phyloP scores from a whole-genome alignment of 2,888 invertebrate genomes.

The Caenorhabditis uteleia region DNA sequence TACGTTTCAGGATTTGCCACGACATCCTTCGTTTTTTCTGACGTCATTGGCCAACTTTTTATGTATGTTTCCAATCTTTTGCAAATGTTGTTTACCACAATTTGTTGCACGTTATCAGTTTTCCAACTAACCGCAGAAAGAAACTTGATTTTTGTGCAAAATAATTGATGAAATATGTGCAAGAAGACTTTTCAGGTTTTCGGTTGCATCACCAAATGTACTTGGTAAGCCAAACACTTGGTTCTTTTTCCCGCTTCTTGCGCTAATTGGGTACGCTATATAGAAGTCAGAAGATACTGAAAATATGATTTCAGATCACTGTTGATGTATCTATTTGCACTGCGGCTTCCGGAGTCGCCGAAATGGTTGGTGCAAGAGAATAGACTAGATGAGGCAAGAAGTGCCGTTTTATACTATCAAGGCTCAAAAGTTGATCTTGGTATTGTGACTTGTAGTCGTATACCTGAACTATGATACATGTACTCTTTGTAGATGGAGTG shows the following conservation, averaged over 20 bases:
- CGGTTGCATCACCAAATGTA: slow-evolving; percentile 7
- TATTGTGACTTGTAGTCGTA: too few relatives aligned
- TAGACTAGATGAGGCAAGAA: slow-evolving; percentile 3
- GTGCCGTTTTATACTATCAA: slow-evolving; percentile 4
- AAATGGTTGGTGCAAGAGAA: slow-evolving; percentile 7
- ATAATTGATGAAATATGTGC: neutral
- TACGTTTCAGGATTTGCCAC: slow-evolving; percentile 12
- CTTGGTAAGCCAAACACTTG: slow-evolving; percentile 9
- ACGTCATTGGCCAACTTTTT: slow-evolving; percentile 4
- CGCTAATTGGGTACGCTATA: neutral
- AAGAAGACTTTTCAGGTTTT: slow-evolving; percentile 5
- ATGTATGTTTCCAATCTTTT: slow-evolving; percentile 10
- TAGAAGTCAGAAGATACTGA: neutral
- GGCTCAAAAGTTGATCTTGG: slow-evolving; percentile 1
- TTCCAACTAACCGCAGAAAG: too few relatives aligned
- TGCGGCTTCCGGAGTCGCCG: slow-evolving; percentile 2
- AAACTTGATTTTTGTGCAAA: too few relatives aligned
- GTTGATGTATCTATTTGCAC: neutral
- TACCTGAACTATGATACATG: neutral
- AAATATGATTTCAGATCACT: neutral
- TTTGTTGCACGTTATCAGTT: too few relatives aligned
- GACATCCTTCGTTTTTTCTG: neutral
- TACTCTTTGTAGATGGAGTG: neutral
- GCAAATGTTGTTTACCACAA: too few relatives aligned
- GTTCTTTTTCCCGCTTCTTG: slow-evolving; percentile 14